Evolutionary conservation across 2,888 invertebrate genomes (phyloP), one percentile per base, ranked within the genome.

Genomic region (Neuroscelio doddi): DNA sequence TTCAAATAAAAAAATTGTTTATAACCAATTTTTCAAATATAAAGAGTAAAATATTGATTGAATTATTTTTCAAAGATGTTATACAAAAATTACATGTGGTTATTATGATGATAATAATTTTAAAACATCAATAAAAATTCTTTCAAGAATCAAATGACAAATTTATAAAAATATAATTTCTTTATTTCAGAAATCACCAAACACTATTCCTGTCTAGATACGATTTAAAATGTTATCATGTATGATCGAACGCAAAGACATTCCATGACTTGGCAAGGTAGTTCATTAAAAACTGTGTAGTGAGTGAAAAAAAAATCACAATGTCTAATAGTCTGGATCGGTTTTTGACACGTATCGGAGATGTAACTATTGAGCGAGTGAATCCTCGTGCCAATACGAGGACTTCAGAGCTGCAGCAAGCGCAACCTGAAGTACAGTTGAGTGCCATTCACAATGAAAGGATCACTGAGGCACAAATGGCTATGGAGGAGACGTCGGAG

Each of bases 351-450:
- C 84, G 87, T 73, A 87, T 88, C 65, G 89, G 88, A 73, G 88
- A 89, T 86, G 88, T 89, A 75, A 89, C 88, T 36, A 88, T 89
- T 73, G 88, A 89, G 78, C 84, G 88, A 38, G 85, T 86, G 58
- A 75, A 82, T 63, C 81, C 85, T 39, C 77, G 79, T 44, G 69
- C 75, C 47, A 74, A 73, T 57, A 62, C 76, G 32, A 73, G 77
- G 53, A 61, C 77, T 17, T 65, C 70, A 49, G 77, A 77, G 50
- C 69, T 57, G n/a, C 27, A 51, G 5, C 10, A 36, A 12, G 64
- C 69, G 42, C 78, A 77, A 55, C 71, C 64, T 1, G 68, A 69
- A 34, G 55, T 45, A 42, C 71, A 26, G 64, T 62, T 45, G 69
- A 79, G 56, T 38, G 53, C 46, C 44, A 64, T 53, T 58, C 58